These are phyloP conservation scores for Tokudaia muenninki DNA, from an alignment of 2,797 vertebrate species.

Conservation along the genomic window DNA sequence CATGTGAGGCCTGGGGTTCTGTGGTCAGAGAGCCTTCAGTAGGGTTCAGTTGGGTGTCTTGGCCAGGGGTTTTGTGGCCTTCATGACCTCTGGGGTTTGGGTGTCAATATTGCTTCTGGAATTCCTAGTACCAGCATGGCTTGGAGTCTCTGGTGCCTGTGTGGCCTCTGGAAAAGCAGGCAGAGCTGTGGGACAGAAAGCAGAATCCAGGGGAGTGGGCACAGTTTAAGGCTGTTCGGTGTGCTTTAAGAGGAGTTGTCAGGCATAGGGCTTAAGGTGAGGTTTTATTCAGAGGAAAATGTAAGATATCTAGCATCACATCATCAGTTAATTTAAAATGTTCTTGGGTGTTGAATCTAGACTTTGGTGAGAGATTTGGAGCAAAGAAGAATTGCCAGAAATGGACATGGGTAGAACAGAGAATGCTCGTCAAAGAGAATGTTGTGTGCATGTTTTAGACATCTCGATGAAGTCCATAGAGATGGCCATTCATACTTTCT, in stretches of 20 bases:
- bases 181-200: background rate
- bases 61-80: background rate
- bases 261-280: background rate
- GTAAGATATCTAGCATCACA: background rate
- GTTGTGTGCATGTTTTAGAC: slow-evolving; percentile 3
- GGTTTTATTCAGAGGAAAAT: background rate
- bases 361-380: background rate
- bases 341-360: background rate
- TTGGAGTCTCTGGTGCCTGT: background rate
- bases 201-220: background rate
- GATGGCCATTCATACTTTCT: background rate
- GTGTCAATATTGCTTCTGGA: background rate
- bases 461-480: background rate
- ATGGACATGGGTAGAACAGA: background rate
- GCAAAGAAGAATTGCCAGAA: background rate
- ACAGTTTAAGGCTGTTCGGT: background rate
- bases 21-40: background rate
- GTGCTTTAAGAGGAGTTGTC: background rate
- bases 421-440: background rate
- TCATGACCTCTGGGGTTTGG: background rate
- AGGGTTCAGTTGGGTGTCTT: background rate
- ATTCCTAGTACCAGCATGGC: background rate
- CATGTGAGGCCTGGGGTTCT: background rate
- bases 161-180: background rate
- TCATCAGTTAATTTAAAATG: background rate